Conservation (phyloP, 2,797 vertebrate genomes). For the Tinamus major region DNA sequence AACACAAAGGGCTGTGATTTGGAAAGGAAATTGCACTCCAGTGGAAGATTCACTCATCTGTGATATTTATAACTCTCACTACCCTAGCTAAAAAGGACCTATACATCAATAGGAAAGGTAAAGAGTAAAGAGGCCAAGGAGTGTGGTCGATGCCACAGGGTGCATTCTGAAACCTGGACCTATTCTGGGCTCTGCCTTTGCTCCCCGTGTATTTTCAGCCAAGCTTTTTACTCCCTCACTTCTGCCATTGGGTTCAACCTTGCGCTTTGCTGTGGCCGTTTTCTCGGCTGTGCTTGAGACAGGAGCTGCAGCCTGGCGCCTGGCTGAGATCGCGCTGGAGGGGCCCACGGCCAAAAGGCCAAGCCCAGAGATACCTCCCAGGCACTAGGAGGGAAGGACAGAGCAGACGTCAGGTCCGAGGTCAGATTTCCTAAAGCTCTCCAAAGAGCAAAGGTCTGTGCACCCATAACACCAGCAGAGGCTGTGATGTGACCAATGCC, state of each 20-base stretch:
- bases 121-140: background rate
- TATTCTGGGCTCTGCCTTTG: background rate
- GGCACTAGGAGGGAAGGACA: background rate
- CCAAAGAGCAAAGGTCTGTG: background rate
- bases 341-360: background rate
- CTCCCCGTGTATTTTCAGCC: rapidly evolving
- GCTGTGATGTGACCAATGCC: rapidly evolving
- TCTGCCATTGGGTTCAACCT: background rate
- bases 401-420: background rate
- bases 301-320: background rate
- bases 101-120: background rate
- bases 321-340: background rate
- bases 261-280: background rate
- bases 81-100: background rate
- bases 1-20: conserved; percentile 65
- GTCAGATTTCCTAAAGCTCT: background rate
- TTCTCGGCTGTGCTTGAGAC: background rate
- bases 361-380: background rate
- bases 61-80: conserved; percentile 43
- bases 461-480: background rate
- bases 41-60: conserved; percentile 42
- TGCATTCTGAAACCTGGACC: background rate
- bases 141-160: background rate
- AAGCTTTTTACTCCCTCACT: background rate
- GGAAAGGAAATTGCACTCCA: conserved; percentile 47